Evolutionary conservation across 2,113 vertebrate species (phyloP).

Genomic region (Serilophus lunatus): DNA sequence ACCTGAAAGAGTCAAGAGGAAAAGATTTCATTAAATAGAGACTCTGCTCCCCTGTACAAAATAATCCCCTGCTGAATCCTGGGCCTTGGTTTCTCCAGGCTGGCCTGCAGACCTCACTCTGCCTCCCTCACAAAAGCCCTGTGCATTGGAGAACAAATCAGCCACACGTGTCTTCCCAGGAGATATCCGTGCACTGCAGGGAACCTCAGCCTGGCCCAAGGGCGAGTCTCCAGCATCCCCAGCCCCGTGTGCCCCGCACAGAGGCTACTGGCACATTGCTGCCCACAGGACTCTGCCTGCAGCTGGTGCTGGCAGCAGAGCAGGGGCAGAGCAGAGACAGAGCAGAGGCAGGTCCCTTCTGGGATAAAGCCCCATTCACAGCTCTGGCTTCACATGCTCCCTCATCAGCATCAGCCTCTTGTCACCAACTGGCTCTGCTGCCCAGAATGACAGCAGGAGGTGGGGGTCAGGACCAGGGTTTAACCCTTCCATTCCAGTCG

Average conservation of each 20-base stretch:
- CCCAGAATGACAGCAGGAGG: background rate
- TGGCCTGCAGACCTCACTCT: background rate
- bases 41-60: background rate
- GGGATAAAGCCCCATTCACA: conserved; percentile 70
- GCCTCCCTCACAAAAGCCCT: background rate
- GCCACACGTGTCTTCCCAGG: accelerated
- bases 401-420: conserved; percentile 72
- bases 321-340: background rate
- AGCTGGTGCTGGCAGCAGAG: conserved; percentile 57
- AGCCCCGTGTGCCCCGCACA: accelerated
- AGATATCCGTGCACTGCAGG: accelerated
- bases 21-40: background rate
- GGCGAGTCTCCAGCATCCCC: background rate
- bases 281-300: background rate
- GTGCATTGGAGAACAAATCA: background rate
- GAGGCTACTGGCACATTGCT: conserved; percentile 3
- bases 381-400: conserved; percentile 58
- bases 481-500: background rate
- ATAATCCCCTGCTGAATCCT: background rate
- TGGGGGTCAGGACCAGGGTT: conserved; percentile 17
- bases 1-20: conserved; percentile 46
- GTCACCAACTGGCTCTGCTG: conserved; percentile 72
- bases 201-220: background rate
- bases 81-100: background rate
- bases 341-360: conserved; percentile 30